Conservation (phyloP, 2,797 vertebrate species). For the Miichthys miiuy region DNA sequence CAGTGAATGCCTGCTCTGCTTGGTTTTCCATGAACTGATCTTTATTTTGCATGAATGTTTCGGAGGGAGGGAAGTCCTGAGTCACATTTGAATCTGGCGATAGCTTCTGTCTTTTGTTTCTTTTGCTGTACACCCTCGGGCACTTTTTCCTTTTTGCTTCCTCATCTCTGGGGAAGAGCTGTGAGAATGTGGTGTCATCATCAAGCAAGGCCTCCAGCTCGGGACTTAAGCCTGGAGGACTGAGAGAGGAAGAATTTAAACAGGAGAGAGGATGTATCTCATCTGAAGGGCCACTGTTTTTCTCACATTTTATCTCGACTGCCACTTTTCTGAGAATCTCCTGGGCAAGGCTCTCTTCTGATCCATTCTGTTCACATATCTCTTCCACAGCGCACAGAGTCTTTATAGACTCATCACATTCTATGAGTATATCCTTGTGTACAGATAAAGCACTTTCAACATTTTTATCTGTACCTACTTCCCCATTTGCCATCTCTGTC, state of each 20-base stretch:
- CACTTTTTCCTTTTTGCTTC: conserved; percentile 90
- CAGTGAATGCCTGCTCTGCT: conserved; percentile 78
- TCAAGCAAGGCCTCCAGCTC: conserved; percentile 88
- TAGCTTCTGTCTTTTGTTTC: conserved; percentile 86
- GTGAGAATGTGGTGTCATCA: conserved; percentile 91
- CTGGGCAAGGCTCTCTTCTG: conserved; percentile 65
- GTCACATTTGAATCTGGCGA: conserved; percentile 52
- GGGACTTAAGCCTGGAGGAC: conserved; percentile 67
- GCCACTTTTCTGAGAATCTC: conserved; percentile 76
- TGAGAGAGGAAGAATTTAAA: conserved; percentile 72
- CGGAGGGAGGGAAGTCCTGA: conserved; percentile 48
- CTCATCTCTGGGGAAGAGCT: conserved; percentile 91
- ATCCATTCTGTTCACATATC: conserved; percentile 61
- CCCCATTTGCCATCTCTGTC: conserved; percentile 52
- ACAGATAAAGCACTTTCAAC: conserved; percentile 54
- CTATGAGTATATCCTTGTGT: conserved; percentile 53
- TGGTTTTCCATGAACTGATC: conserved; percentile 81
- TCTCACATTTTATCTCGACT: conserved; percentile 81
- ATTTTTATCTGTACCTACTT: conserved; percentile 50
- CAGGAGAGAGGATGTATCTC: conserved; percentile 57
- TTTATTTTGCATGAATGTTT: conserved; percentile 68
- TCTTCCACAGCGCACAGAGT: conserved; percentile 44
- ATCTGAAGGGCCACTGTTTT: conserved; percentile 64
- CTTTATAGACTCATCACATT: conserved; percentile 54
- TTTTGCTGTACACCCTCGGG: conserved; percentile 92